phyloP scores from a whole-genome alignment of 2,113 vertebrate genomes.

The Chroicocephalus ridibundus region DNA sequence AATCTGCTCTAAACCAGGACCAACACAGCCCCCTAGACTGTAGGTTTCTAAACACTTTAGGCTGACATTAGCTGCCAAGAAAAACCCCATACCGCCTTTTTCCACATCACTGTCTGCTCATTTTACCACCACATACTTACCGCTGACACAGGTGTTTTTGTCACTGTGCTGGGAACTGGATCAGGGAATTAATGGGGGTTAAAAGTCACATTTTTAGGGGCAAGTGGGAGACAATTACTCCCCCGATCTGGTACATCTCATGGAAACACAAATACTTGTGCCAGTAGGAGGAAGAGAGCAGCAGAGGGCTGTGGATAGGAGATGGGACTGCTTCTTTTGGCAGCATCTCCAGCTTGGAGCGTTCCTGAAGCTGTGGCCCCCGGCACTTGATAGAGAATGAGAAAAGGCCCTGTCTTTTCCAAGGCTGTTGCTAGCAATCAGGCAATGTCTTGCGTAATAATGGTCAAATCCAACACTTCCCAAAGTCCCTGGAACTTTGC shows the following conservation, averaged over 20 bases:
- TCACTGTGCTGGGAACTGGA: background rate
- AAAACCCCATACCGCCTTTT: background rate
- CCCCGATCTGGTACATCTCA: background rate
- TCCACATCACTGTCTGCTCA: background rate
- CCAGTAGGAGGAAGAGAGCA: background rate
- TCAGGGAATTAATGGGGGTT: background rate
- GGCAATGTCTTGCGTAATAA: background rate
- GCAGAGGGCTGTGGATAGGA: background rate
- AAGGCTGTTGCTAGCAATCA: background rate
- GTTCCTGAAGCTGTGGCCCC: background rate
- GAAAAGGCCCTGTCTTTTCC: background rate
- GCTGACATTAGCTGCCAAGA: background rate
- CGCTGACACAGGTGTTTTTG: background rate
- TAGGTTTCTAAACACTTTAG: background rate
- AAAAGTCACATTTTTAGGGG: background rate
- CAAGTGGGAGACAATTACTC: background rate
- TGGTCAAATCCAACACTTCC: background rate
- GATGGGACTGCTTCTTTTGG: background rate
- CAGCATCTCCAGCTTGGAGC: background rate
- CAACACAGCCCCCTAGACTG: background rate
- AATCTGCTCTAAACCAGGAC: background rate
- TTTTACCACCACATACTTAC: background rate
- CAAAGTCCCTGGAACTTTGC: background rate
- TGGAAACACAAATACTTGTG: background rate
- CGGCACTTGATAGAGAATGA: background rate